Percentiles rank a stretch among this genome's conserved stretches.
Evolutionary conservation across 2,113 vertebrate genomes (phyloP).

Genomic region (Phalacrocorax pelagicus): DNA sequence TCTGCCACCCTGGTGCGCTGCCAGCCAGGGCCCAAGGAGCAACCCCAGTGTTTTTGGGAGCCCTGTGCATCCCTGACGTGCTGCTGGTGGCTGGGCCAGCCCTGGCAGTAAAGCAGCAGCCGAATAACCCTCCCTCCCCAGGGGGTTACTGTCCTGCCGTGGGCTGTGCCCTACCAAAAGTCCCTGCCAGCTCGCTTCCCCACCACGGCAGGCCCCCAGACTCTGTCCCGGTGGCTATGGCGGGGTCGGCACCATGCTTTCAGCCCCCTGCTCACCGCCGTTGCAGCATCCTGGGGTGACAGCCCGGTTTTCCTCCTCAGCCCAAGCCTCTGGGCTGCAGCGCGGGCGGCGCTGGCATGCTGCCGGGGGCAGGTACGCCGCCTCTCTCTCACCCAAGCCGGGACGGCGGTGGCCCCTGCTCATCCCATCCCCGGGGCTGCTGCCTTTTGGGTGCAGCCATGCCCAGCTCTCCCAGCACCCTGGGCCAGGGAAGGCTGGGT

Average conservation of each 20-base stretch:
- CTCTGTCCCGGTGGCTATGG: rapidly evolving
- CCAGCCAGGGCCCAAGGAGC: background rate
- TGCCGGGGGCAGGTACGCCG: rapidly evolving
- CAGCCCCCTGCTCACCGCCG: background rate
- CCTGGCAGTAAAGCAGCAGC: background rate
- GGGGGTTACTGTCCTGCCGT: background rate
- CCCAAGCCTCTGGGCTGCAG: background rate
- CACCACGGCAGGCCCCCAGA: rapidly evolving
- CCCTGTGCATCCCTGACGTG: background rate
- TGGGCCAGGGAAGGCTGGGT: background rate
- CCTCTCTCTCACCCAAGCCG: background rate
- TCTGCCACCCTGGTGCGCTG: background rate
- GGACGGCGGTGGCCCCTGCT: background rate
- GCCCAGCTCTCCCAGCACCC: background rate
- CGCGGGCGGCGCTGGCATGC: background rate
- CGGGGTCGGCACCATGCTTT: rapidly evolving
- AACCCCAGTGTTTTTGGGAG: background rate
- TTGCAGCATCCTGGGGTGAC: background rate
- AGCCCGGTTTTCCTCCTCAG: background rate
- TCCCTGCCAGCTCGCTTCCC: background rate
- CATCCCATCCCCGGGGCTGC: background rate
- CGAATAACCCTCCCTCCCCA: rapidly evolving
- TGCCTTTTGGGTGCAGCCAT: background rate
- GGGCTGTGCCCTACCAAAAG: background rate
- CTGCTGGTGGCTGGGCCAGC: background rate